Evolutionary conservation across 2,113 vertebrate species (phyloP).

Genomic region (Myotis lucifugus): DNA sequence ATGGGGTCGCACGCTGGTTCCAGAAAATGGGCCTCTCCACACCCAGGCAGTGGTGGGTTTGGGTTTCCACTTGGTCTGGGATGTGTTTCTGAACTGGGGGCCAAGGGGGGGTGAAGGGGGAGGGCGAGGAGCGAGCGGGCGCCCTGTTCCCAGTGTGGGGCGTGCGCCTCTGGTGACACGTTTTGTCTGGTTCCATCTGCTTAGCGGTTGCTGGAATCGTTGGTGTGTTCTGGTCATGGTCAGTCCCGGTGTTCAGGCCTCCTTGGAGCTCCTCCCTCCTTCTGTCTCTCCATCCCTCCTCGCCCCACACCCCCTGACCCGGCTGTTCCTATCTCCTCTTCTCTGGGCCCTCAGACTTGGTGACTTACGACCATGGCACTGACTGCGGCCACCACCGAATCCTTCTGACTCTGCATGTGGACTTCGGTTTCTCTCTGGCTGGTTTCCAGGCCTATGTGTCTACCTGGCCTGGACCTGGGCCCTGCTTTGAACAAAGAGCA

Average conservation of each 20-base stretch:
- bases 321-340: not conserved
- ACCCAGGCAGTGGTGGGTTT: no score
- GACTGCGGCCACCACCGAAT: not conserved
- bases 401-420: not conserved
- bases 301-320: not conserved
- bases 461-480: not conserved
- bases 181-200: not conserved
- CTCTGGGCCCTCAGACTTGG: not conserved
- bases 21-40: no score
- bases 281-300: no score
- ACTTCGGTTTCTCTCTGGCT: not conserved
- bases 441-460: not conserved
- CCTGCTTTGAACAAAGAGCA: not conserved
- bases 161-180: no score
- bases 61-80: not conserved
- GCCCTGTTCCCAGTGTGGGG: no score
- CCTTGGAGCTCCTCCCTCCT: not conserved
- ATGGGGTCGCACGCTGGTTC: no score
- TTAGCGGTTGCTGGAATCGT: not conserved
- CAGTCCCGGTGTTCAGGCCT: not conserved
- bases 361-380: not conserved
- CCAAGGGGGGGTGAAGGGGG: fast-evolving
- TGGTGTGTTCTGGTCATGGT: not conserved
- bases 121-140: no score
- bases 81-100: no score